Evolutionary conservation across 2,113 vertebrate genomes (phyloP).

Genomic region (Microtus montanus): DNA sequence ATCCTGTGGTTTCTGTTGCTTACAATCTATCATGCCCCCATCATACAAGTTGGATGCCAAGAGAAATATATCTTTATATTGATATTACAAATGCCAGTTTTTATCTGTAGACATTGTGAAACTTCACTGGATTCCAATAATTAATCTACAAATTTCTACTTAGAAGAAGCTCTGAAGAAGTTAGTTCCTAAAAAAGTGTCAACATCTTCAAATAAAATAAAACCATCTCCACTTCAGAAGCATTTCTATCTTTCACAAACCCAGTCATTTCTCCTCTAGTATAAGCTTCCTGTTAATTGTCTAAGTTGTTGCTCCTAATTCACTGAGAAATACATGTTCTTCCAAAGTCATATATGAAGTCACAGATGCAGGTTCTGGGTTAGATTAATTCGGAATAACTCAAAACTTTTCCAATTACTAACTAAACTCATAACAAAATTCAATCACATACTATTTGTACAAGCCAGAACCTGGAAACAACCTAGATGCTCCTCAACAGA

Average conservation of each 20-base stretch:
- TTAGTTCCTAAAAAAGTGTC: neutral
- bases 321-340: neutral
- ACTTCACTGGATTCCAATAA: too few species aligned
- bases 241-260: neutral
- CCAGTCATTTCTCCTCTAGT: neutral
- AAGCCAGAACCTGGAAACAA: too few species aligned
- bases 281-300: neutral
- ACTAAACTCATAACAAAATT: neutral
- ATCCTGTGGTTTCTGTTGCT: neutral
- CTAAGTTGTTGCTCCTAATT: neutral
- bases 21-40: neutral
- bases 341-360: neutral
- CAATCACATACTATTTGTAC: neutral
- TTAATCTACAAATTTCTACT: neutral
- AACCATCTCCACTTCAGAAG: neutral
- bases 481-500: too few species aligned
- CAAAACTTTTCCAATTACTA: neutral
- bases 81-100: neutral
- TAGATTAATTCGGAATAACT: neutral
- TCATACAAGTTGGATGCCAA: neutral
- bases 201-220: neutral
- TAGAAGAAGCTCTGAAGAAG: neutral
- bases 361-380: neutral
- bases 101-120: neutral
- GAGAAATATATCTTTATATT: neutral